Conservation (phyloP, 2,888 invertebrate genomes). For the Oxyteleia sp. region DNA sequence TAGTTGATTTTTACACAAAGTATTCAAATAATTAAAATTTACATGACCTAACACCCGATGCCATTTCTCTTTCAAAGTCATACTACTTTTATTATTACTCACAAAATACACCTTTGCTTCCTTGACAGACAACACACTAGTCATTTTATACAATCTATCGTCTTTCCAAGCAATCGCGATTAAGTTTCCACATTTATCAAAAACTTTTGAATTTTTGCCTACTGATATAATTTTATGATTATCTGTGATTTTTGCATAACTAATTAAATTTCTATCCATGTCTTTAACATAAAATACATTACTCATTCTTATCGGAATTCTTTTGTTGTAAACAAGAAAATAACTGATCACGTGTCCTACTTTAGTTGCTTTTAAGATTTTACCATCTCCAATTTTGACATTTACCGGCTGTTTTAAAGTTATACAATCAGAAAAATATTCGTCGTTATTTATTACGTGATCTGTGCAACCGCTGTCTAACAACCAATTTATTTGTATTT, state of each 20-base stretch:
- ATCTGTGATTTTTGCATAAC: slow-evolving; percentile 47
- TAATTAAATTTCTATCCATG: slow-evolving; percentile 58
- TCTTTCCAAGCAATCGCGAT: slow-evolving; percentile 65
- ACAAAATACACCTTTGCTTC: slow-evolving; percentile 13
- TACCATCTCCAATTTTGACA: neutral
- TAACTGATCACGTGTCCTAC: slow-evolving; percentile 24
- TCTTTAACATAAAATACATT: slow-evolving; percentile 49
- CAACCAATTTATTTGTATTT: slow-evolving; percentile 37
- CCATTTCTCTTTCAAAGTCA: slow-evolving; percentile 74
- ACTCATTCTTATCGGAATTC: slow-evolving; percentile 4
- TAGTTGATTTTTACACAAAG: slow-evolving; percentile 69
- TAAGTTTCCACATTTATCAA: slow-evolving; percentile 43
- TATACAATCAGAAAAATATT: slow-evolving; percentile 26
- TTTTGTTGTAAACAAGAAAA: slow-evolving; percentile 17
- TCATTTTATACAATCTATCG: slow-evolving; percentile 54
- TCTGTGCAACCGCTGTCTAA: slow-evolving; percentile 50
- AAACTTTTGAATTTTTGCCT: slow-evolving; percentile 44
- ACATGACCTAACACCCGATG: slow-evolving; percentile 75
- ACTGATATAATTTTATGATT: slow-evolving; percentile 51
- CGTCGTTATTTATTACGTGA: slow-evolving; percentile 28
- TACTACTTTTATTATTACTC: slow-evolving; percentile 7
- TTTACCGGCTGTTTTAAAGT: slow-evolving; percentile 29
- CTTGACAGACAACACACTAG: slow-evolving; percentile 7
- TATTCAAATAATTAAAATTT: slow-evolving; percentile 75
- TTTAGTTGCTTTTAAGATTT: slow-evolving; percentile 30